Evolutionary conservation across 1,140 invertebrate genomes (phyloP).

Genomic region (Trichogramma pretiosum): DNA sequence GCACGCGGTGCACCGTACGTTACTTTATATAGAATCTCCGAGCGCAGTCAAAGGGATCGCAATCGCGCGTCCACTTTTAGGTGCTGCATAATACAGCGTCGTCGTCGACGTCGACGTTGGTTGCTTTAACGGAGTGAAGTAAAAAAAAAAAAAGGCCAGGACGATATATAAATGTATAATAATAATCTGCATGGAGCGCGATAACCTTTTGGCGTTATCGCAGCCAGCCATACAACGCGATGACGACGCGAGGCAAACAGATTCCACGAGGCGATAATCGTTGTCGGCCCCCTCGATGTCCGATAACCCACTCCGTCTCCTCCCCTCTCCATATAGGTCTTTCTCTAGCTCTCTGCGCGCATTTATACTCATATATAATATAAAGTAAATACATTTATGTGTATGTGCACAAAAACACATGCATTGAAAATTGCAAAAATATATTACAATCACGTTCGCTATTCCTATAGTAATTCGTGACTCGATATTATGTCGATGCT

Average conservation of each 20-base stretch:
- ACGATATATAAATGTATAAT: no score
- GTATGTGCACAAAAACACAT: no score
- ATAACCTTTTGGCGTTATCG: constrained; percentile 45
- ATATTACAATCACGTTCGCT: no score
- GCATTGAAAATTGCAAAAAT: no score
- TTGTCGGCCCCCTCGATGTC: constrained; percentile 27
- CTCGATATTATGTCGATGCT: no score
- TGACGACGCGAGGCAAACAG: constrained; percentile 17
- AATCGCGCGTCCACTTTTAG: constrained; percentile 31
- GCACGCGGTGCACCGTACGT: no score
- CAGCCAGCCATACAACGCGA: constrained; percentile 23
- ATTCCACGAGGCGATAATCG: constrained; percentile 14
- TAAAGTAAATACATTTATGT: no score
- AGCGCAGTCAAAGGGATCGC: constrained; percentile 33
- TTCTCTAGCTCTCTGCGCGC: no score
- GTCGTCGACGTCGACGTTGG: not conserved
- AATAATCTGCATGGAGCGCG: constrained; percentile 31
- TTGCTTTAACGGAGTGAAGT: not conserved
- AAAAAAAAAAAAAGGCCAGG: constrained; percentile 17
- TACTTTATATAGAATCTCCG: no score
- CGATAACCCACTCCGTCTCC: constrained; percentile 34
- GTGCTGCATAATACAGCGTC: constrained; percentile 26
- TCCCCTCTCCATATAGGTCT: not conserved
- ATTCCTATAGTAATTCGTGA: no score
- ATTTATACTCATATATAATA: no score